Base-by-base conservation (phyloP, 2,113 vertebrate genomes). In the Tetrao urogallus region DNA sequence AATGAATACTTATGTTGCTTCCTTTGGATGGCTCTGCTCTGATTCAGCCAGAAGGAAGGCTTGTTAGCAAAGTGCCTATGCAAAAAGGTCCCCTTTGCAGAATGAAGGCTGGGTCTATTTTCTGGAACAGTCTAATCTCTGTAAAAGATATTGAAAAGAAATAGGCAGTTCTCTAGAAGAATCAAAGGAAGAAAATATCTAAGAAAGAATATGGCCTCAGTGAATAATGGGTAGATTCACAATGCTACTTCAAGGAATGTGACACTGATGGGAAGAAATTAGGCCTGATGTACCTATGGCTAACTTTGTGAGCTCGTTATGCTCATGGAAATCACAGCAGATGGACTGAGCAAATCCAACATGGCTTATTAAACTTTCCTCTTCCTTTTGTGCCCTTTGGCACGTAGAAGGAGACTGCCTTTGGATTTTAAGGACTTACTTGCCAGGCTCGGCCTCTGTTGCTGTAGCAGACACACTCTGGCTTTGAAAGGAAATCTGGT, bases 341-440 rank as follows among this genome's bases (percentile, higher is more conserved):
- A 47, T 36, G 54, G 80, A 56, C 36, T 76, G 43, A 69, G 63
- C 6, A 8, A 82, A 84, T 32, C 45, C 61, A 83, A 8, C 45
- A 32, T 50, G 54, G 12, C 50, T 88, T 82, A 54, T 25, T 82
- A 89, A 79, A 75, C 34, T 18, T 36, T 30, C 56, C 58, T 70
- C 80, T 45, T 83, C 67, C 30, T 58, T 58, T 58, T 58, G 32
- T 57, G 30, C 30, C 56, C 56, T 57, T 57, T 57, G 30, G 56
- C 18, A 30, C 6, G 2, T 15, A 32, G 75, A 3, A 60, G 77
- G 36, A 93, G 40, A 66, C 65, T 73, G 72, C 65, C 72, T 80
- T 89, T 79, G 92, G 72, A 91, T 70, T 88, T 74, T 56, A 54
- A 71, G 67, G 54, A 89, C 45, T 64, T 78, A 63, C 74, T 75